Evolutionary conservation across 2,888 invertebrate genomes (phyloP), one percentile per base, ranked within the genome.

Genomic region (Eutolmus rufibarbis): DNA sequence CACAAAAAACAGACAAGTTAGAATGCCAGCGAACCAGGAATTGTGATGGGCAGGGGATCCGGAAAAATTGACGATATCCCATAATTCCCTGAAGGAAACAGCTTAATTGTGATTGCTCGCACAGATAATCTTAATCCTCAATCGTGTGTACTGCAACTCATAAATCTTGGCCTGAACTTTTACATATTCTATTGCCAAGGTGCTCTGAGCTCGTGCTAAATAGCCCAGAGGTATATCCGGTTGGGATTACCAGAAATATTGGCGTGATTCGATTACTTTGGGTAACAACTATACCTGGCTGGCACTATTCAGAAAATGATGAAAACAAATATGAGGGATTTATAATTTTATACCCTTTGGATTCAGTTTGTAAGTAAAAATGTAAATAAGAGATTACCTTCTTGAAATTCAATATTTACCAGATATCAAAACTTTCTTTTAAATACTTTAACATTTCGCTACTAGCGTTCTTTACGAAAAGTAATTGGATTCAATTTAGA

Each of bases 31-130:
- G 34, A 40, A 12, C 40, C 40, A 40, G 40, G 12, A 84, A 40
- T 84, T 84, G 57, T 66, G 66, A 84, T 66, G 84, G 84, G 43
- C 66, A 84, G 57, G 37, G 74, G 9, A 34, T 51, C 56, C 19
- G 56, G 34, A 84, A 84, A 84, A 66, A 84, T 74, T 84, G 66
- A 84, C 84, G 84, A 84, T 84, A 74, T 84, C 66, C 74, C 40
- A 66, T 84, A 74, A 84, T 84, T 74, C 84, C 84, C 84, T 84
- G 40, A 84, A 84, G 84, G 84, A 84, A 84, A 40, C 66, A 84
- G 81, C 81, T 81, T 74, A 84, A 57, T 84, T 84, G 57, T 57
- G 84, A 84, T 84, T 84, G 74, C 84, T 84, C 34, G 84, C 57
- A 57, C 43, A 37, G 84, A 84, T 84, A 66, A 84, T 84, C 84